A percentile compares a stretch with the other conserved stretches of the same genome.
Conservation (phyloP, 2,888 invertebrate species). For the Monoplex corrugatus region DNA sequence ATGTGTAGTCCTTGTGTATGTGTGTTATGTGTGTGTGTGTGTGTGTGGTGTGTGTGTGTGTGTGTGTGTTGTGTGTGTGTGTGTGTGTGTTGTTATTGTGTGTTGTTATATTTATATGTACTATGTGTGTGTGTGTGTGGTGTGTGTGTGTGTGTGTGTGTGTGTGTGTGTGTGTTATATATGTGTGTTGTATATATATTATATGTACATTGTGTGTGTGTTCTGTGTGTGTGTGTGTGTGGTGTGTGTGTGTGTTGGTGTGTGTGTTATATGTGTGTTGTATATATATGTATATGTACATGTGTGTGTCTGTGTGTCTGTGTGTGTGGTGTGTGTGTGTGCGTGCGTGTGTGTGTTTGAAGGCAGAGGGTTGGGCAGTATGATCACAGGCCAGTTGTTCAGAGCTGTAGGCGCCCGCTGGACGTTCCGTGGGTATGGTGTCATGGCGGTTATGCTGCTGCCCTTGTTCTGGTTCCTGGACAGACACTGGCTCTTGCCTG, state of each 20-base stretch:
- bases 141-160: too few relatives aligned
- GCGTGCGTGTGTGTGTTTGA: background rate
- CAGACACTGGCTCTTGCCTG: conserved; percentile 48
- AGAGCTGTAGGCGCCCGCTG: conserved; percentile 53
- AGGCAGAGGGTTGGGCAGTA: conserved; percentile 57
- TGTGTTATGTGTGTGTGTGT: too few relatives aligned
- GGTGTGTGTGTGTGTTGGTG: background rate
- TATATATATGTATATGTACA: conserved; percentile 16
- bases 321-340: background rate
- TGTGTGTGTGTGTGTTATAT: too few relatives aligned
- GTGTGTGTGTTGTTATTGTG: too few relatives aligned
- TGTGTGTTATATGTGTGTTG: background rate
- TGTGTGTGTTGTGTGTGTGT: too few relatives aligned
- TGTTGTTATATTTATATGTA: too few relatives aligned
- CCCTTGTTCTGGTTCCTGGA: conserved; percentile 50
- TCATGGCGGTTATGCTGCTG: conserved; percentile 40
- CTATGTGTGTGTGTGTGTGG: too few relatives aligned
- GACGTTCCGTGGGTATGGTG: conserved; percentile 54
- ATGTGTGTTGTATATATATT: too few relatives aligned
- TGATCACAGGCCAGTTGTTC: conserved; percentile 53
- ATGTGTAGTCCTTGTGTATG: too few relatives aligned
- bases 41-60: too few relatives aligned
- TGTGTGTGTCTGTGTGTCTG: background rate
- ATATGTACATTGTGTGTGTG: too few relatives aligned
- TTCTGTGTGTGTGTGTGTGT: background rate